Conservation (phyloP, 1,140 invertebrate species). For the Atta cephalotes region DNA sequence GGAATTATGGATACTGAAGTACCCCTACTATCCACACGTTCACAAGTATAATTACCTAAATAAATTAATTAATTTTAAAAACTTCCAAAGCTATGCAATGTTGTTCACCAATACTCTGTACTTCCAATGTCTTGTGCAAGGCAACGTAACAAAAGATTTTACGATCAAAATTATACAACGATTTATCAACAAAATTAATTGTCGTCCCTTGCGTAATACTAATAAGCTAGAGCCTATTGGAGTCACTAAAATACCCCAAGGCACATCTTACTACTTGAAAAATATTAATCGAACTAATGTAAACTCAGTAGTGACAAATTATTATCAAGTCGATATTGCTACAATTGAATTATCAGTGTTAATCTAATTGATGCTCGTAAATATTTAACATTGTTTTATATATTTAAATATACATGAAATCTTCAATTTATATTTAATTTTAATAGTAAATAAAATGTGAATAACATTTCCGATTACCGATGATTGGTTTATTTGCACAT, state of each 20-base stretch:
- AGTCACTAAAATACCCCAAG: constrained; percentile 87
- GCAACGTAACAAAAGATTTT: constrained; percentile 89
- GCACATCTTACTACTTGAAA: constrained; percentile 88
- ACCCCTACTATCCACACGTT: constrained; percentile 88
- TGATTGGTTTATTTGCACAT: neutral
- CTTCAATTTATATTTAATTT: neutral
- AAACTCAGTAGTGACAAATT: constrained; percentile 95
- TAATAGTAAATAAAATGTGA: neutral
- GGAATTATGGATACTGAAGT: constrained; percentile 88
- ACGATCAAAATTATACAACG: constrained; percentile 87
- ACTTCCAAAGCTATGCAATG: constrained; percentile 87
- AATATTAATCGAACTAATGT: constrained; percentile 91
- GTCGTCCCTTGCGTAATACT: constrained; percentile 56
- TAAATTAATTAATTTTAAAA: constrained; percentile 85
- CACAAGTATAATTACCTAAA: constrained; percentile 90
- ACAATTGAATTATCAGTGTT: constrained; percentile 84
- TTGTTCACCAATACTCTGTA: constrained; percentile 88
- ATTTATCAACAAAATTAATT: constrained; percentile 77
- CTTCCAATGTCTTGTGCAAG: constrained; percentile 91
- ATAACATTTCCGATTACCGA: neutral
- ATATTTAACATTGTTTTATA: constrained; percentile 61
- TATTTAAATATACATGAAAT: constrained; percentile 60
- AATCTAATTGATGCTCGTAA: no score
- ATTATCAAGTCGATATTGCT: constrained; percentile 93
- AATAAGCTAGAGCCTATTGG: no score